Base-by-base conservation (phyloP, 1,140 invertebrate genomes). In the Dendrolimus kikuchii region DNA sequence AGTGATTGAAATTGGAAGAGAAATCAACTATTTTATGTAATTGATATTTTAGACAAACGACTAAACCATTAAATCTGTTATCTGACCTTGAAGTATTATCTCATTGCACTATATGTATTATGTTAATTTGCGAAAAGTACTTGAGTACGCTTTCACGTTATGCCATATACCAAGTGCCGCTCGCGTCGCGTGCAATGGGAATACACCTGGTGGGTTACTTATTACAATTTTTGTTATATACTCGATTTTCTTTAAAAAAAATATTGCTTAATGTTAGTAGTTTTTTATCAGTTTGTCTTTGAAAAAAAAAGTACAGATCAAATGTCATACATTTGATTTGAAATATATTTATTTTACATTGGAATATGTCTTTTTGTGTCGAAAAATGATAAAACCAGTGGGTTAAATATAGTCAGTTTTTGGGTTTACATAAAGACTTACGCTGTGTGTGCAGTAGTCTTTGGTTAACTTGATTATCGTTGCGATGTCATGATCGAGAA, bases 261-360 rank as follows among this genome's bases (percentile, higher is more conserved):
- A 81, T 82, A 81, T 83, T 86, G 68, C 81, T 77, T 81, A 82
- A 80, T 85, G 79, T 85, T 85, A 82, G 77, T 81, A 83, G 81
- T 81, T 81, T 83, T 85, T 85, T 85, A 86, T 82, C 78, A 81
- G 74, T 80, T 77, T 81, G 80, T 79, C 77, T 73, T 77, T 77
- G 68, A 60, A 70, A 77, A 77, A 66, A 23, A 23, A 23, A 23
- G 23, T 23, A 23, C 80, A 78, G 76, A 78, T 86, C 82, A 86
- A 84, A 86, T 86, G 82, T 86, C 79, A 83, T 86, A 86, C 82
- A 86, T 86, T 86, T 86, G 82, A 81, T 83, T 83, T 83, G 82
- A 83, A 86, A 86, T 86, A 83, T 86, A 86, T 83, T 83, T 86
- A 86, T 83, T 86, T 86, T 80, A 79, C 71, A 83, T 82, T 81